Conservation (phyloP, 1,140 invertebrate species). For the Camponotus pennsylvanicus region DNA sequence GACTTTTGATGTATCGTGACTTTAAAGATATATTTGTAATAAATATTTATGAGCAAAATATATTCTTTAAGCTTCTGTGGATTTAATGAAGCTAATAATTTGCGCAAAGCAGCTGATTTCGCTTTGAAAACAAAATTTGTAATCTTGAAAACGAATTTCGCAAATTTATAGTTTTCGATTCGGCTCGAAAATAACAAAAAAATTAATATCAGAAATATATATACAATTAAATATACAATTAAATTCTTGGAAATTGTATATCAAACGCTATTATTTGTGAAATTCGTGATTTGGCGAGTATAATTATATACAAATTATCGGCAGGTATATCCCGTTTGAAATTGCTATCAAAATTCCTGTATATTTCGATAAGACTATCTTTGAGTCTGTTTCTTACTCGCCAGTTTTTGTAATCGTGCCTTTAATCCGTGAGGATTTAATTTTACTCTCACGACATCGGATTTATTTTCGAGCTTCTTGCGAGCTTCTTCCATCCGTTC, state of each 20-base stretch:
- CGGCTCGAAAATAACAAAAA: neutral
- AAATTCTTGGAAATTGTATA: neutral
- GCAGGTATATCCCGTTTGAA: neutral
- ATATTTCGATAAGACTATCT: slow-evolving; percentile 35
- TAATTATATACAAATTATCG: neutral
- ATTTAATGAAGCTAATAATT: neutral
- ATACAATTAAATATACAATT: slow-evolving; percentile 34
- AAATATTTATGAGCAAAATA: neutral
- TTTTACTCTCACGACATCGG: slow-evolving; percentile 86
- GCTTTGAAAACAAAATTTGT: slow-evolving; percentile 20
- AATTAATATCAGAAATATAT: neutral
- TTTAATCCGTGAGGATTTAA: slow-evolving; percentile 88
- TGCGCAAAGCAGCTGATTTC: neutral
- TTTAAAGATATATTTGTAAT: slow-evolving; percentile 3
- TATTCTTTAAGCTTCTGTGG: neutral
- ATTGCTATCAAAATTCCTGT: neutral
- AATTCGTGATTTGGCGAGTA: slow-evolving; percentile 34
- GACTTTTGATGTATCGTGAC: neutral
- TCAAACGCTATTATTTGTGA: neutral
- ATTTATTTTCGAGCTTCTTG: slow-evolving; percentile 88
- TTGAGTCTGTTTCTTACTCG: slow-evolving; percentile 64
- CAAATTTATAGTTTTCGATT: slow-evolving; percentile 1
- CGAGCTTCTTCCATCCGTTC: slow-evolving; percentile 90
- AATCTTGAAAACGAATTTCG: neutral
- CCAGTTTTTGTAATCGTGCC: slow-evolving; percentile 87